These are phyloP conservation scores for Orchestia grillus DNA, from an alignment of 1,140 invertebrate species.

Conservation along the genomic window DNA sequence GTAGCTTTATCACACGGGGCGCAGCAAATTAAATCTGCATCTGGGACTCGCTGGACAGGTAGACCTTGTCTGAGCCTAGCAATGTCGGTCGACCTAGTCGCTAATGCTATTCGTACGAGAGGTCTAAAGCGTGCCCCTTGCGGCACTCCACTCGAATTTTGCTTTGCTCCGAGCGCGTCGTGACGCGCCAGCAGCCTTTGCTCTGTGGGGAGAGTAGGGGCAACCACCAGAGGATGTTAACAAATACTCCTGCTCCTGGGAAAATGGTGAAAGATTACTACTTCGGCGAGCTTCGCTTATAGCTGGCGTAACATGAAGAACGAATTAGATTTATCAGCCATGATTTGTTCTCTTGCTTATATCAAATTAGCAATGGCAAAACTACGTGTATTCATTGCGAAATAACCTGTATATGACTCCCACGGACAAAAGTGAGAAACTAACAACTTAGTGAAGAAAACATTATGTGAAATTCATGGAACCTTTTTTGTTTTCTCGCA, in stretches of 20 bases:
- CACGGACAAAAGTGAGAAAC: background rate
- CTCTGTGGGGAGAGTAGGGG: background rate
- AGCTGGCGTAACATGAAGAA: background rate
- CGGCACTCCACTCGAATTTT: background rate
- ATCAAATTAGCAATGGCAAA: background rate
- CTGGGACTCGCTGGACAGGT: background rate
- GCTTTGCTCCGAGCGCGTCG: background rate
- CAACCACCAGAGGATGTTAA: slow-evolving; percentile 7
- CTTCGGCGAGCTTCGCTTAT: background rate
- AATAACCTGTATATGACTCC: background rate
- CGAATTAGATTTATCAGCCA: background rate
- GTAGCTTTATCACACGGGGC: background rate
- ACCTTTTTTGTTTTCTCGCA: background rate
- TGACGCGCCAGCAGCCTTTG: background rate
- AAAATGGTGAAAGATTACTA: slow-evolving; percentile 1
- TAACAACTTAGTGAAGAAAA: background rate
- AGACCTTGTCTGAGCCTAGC: background rate
- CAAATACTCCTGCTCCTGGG: background rate
- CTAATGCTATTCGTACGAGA: background rate
- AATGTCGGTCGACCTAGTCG: background rate
- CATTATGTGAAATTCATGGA: background rate
- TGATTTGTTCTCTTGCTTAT: background rate
- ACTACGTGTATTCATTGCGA: background rate
- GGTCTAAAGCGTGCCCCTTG: background rate
- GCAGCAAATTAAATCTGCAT: slow-evolving; percentile 38